Evolutionary conservation across 2,888 invertebrate genomes (phyloP).

Genomic region (Cheilosia pagana): DNA sequence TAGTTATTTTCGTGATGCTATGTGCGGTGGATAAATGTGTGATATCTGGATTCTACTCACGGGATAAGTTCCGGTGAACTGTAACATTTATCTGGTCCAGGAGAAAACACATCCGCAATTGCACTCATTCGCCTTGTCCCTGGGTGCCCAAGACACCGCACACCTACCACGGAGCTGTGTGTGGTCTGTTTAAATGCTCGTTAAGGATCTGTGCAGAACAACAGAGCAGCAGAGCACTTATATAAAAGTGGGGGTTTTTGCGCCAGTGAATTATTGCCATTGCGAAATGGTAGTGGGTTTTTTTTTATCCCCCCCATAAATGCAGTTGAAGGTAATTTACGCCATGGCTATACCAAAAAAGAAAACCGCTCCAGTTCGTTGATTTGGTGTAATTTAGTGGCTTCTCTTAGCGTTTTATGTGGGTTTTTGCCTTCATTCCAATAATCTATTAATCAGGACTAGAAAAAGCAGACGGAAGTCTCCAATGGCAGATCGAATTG

Average conservation of each 20-base stretch:
- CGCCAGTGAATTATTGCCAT: conserved; percentile 66
- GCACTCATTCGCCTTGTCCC: conserved; percentile 52
- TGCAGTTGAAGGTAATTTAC: conserved; percentile 70
- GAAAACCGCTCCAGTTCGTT: conserved; percentile 30
- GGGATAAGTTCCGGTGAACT: conserved; percentile 54
- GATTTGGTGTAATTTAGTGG: conserved; percentile 47
- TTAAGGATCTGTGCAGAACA: conserved; percentile 62
- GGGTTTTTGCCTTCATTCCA: not conserved
- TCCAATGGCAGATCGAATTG: too few species aligned
- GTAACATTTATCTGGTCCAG: conserved; percentile 53
- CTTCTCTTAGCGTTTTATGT: conserved; percentile 18
- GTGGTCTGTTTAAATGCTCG: conserved; percentile 69
- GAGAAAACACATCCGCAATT: conserved; percentile 62
- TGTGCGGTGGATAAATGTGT: conserved; percentile 61
- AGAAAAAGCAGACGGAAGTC: too few species aligned
- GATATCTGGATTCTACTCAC: conserved; percentile 62
- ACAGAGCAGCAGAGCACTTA: conserved; percentile 41
- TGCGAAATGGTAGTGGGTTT: conserved; percentile 36
- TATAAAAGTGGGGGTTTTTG: conserved; percentile 26
- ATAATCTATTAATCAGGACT: too few species aligned
- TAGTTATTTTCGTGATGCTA: conserved; percentile 72
- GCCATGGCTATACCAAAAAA: conserved; percentile 27
- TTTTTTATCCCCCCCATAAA: conserved; percentile 24
- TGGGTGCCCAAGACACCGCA: conserved; percentile 31
- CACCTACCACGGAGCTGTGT: conserved; percentile 13